Conservation (phyloP, 2,797 vertebrate genomes). For the Hydrophis major region DNA sequence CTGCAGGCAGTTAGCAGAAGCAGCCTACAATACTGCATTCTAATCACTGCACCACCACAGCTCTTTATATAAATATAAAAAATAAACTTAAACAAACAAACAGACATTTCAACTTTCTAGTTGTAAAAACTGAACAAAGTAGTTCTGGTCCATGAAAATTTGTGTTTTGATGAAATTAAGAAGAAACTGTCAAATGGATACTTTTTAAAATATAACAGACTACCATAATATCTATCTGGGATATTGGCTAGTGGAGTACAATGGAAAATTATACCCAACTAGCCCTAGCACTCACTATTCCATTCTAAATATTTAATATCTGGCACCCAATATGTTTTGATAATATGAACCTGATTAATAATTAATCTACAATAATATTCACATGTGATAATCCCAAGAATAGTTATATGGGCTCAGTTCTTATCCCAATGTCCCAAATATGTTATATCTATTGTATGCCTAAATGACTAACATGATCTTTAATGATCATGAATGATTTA, state of each 20-base stretch:
- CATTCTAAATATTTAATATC: neutral
- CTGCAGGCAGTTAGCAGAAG: no score
- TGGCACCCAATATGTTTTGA: neutral
- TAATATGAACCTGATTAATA: neutral
- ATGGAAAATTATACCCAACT: neutral
- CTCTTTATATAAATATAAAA: neutral
- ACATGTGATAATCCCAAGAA: neutral
- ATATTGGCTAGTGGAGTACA: neutral
- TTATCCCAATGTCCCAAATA: neutral
- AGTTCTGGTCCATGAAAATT: neutral
- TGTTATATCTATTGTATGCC: neutral
- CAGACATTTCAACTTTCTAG: neutral
- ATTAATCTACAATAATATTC: neutral
- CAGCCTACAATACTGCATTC: no score
- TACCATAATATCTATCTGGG: neutral
- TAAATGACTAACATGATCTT: neutral
- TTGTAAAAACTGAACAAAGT: neutral
- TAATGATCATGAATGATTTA: neutral
- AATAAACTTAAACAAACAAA: neutral
- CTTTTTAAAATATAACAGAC: neutral
- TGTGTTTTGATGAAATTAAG: neutral
- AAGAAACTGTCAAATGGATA: neutral
- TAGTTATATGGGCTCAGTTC: neutral
- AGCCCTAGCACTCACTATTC: neutral
- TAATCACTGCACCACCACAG: no score